These are phyloP conservation scores for Ommatoiulus sabulosus DNA, from an alignment of 2,888 invertebrate species.

Conservation along the genomic window DNA sequence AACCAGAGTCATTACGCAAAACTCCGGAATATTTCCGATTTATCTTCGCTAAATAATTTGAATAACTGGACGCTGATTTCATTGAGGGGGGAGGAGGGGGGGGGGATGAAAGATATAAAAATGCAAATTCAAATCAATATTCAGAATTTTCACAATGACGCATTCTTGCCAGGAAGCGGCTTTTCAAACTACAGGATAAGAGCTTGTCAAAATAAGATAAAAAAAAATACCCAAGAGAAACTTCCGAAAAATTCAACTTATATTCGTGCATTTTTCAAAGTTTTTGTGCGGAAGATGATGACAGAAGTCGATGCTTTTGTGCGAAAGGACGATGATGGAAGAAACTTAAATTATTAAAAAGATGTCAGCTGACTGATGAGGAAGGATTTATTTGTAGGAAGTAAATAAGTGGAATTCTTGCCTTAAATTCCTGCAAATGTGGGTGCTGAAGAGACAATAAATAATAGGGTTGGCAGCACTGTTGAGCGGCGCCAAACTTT, in stretches of 20 bases:
- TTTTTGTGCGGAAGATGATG: neutral
- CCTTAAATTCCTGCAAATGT: slow-evolving; percentile 87
- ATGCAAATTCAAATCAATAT: neutral
- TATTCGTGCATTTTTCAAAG: neutral
- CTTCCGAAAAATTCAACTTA: neutral
- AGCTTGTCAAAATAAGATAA: slow-evolving; percentile 24
- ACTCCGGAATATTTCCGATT: too few species aligned
- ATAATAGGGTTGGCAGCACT: slow-evolving; percentile 95
- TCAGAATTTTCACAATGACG: neutral
- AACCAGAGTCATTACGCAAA: too few species aligned
- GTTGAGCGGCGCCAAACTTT: slow-evolving; percentile 90
- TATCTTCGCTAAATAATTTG: neutral
- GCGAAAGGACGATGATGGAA: neutral
- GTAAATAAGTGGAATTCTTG: slow-evolving; percentile 66
- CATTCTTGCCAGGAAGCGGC: neutral
- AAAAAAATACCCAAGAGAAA: neutral
- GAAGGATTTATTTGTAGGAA: slow-evolving; percentile 3
- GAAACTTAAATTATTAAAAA: neutral
- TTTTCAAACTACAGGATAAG: neutral
- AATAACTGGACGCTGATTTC: neutral
- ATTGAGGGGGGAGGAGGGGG: neutral
- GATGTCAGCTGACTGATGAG: neutral
- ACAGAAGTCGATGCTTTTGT: neutral
- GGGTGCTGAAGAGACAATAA: slow-evolving; percentile 92
- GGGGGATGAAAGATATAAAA: neutral